A percentile compares a stretch with the other conserved stretches of the same genome.
These are phyloP conservation scores for Acrocephalus kingi DNA, from an alignment of 2,113 vertebrate genomes.

Conservation along the genomic window DNA sequence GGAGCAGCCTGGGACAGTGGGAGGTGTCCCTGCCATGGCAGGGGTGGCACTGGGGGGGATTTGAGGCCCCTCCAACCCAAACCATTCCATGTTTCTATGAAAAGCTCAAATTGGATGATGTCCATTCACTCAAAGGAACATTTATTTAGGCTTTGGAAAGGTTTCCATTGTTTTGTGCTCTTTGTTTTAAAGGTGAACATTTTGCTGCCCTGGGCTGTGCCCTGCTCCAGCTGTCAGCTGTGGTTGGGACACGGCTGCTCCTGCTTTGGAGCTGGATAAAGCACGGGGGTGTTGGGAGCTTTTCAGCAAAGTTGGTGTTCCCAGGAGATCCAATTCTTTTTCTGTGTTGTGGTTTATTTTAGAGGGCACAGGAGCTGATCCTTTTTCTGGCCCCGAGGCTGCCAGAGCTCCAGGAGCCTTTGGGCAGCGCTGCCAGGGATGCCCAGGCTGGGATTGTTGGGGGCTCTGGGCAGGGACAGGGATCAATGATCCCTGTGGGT, in stretches of 20 bases:
- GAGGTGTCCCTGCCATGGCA: background rate
- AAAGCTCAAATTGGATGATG: background rate
- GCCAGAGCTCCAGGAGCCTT: background rate
- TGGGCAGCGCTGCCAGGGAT: background rate
- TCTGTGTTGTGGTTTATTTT: background rate
- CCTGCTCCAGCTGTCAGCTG: background rate
- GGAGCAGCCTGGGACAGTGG: background rate
- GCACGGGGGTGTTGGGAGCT: accelerated
- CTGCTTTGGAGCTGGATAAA: too few relatives aligned
- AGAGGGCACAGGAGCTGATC: background rate
- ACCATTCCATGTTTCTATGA: background rate
- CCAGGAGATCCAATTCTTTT: background rate
- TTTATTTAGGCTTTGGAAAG: background rate
- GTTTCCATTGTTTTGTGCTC: background rate
- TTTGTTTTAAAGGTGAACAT: background rate
- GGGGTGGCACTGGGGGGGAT: accelerated
- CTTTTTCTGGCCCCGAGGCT: background rate
- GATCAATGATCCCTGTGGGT: background rate
- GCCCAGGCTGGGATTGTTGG: background rate
- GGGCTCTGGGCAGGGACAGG: background rate
- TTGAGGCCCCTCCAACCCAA: accelerated
- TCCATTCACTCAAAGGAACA: too few relatives aligned
- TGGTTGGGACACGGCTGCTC: accelerated
- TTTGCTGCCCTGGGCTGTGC: background rate
- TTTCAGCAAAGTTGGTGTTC: accelerated